Evolutionary conservation across 2,888 invertebrate genomes (phyloP).

Genomic region (Anthoptus insignis): DNA sequence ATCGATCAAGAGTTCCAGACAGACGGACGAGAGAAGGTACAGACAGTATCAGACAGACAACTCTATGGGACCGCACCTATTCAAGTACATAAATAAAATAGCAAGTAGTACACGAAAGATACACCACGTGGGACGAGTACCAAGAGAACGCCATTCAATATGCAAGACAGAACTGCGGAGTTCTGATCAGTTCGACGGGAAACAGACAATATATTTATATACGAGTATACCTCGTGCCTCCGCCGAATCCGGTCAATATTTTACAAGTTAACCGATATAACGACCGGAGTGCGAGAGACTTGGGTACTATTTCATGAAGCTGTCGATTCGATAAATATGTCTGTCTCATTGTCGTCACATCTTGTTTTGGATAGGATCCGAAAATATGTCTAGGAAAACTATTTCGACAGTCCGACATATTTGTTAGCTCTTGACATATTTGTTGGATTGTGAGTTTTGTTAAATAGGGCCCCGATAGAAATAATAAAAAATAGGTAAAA

Average conservation of each 20-base stretch:
- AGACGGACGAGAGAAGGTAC: too few species aligned
- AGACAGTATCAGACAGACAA: too few species aligned
- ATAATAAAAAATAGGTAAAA: neutral
- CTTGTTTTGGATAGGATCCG: too few species aligned
- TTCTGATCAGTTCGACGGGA: conserved; percentile 28
- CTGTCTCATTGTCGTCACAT: neutral
- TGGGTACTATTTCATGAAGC: too few species aligned
- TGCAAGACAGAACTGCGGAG: conserved; percentile 22
- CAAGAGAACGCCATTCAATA: conserved; percentile 8
- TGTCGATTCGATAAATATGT: too few species aligned
- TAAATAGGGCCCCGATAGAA: too few species aligned
- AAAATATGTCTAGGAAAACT: too few species aligned
- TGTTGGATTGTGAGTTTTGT: too few species aligned
- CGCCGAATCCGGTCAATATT: neutral
- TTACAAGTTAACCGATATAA: neutral
- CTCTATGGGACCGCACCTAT: conserved; percentile 28
- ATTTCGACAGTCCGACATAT: too few species aligned
- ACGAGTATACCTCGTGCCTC: conserved; percentile 12
- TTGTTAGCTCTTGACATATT: too few species aligned
- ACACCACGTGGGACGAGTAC: neutral
- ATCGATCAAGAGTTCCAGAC: too few species aligned
- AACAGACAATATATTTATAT: conserved; percentile 22
- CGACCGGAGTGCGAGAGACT: neutral
- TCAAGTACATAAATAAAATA: conserved; percentile 44
- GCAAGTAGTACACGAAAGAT: conserved; percentile 22